These are phyloP conservation scores for Orbicella faveolata DNA, from an alignment of 64 coral and sea anemone species.

Conservation along the genomic window DNA sequence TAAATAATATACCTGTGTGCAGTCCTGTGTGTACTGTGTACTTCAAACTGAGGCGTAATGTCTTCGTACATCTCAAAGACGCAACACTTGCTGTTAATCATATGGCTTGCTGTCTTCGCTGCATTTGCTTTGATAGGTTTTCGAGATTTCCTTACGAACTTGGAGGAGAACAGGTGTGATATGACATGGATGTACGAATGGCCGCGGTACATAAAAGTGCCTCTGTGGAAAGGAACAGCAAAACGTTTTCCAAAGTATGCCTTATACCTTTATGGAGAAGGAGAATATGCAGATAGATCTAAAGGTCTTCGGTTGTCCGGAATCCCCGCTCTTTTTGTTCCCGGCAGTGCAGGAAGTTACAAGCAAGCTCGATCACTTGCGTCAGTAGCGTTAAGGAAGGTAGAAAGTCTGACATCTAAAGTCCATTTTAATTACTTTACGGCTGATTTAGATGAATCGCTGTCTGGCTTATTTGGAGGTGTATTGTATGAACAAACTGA, in stretches of 20 bases:
- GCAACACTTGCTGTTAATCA: constrained; percentile 70
- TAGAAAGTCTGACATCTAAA: constrained; percentile 46
- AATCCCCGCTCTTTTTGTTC: constrained; percentile 91
- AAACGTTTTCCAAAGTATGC: constrained; percentile 78
- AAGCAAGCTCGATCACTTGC: constrained; percentile 95
- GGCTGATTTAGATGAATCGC: constrained; percentile 86
- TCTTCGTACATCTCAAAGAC: background rate
- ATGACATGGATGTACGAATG: constrained; percentile 99
- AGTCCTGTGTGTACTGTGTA: too few relatives aligned
- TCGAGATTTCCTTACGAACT: constrained; percentile 65
- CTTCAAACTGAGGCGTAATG: too few relatives aligned
- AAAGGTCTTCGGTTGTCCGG: constrained; percentile 54
- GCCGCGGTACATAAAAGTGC: constrained; percentile 79
- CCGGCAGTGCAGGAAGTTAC: constrained; percentile 96
- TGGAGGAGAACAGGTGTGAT: constrained; percentile 93
- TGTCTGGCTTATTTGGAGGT: constrained; percentile 76
- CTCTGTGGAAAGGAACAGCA: constrained; percentile 70
- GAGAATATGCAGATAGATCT: constrained; percentile 54
- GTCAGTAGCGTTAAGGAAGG: constrained; percentile 90
- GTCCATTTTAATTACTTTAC: constrained; percentile 97
- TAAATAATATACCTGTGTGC: too few relatives aligned
- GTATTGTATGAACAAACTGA: constrained; percentile 76
- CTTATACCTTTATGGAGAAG: constrained; percentile 90
- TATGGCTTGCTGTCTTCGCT: constrained; percentile 58
- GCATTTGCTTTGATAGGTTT: constrained; percentile 68